A percentile compares a stretch with the other conserved stretches of the same genome.
phyloP scores from a whole-genome alignment of 2,888 invertebrate species.

The Calephelis perditalis region DNA sequence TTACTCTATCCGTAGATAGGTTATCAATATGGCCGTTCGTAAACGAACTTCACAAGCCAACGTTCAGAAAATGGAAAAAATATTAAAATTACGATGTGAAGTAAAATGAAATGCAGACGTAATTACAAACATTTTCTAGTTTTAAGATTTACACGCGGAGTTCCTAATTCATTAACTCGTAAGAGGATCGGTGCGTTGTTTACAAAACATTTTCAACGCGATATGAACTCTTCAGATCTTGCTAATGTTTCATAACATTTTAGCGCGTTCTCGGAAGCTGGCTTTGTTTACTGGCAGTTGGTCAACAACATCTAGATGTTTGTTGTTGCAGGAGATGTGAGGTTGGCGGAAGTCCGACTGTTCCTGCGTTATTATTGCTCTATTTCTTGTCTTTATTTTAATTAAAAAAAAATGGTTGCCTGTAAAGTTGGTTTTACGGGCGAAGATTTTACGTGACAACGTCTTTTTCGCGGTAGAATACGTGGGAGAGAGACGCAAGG shows the following conservation, averaged over 20 bases:
- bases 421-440: too few species aligned
- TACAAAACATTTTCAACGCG: conserved; percentile 40
- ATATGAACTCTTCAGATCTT: conserved; percentile 49
- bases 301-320: conserved; percentile 12
- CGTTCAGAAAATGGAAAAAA: too few species aligned
- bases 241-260: conserved; percentile 53
- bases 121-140: conserved; percentile 4
- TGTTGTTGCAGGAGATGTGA: conserved; percentile 11
- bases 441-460: too few species aligned
- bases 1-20: too few species aligned
- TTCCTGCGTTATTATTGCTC: neutral
- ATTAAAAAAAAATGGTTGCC: too few species aligned
- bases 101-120: neutral
- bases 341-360: conserved; percentile 5
- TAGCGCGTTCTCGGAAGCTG: conserved; percentile 40
- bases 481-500: too few species aligned
- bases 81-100: too few species aligned
- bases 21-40: too few species aligned
- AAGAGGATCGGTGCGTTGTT: conserved; percentile 32
- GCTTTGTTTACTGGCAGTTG: conserved; percentile 23
- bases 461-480: too few species aligned
- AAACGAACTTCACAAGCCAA: too few species aligned
- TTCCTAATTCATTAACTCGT: conserved; percentile 10
- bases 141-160: conserved; percentile 5
- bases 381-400: neutral